A percentile compares a stretch with the other conserved stretches of the same genome.
Conservation (phyloP, 2,113 vertebrate species). For the Vidua chalybeata region DNA sequence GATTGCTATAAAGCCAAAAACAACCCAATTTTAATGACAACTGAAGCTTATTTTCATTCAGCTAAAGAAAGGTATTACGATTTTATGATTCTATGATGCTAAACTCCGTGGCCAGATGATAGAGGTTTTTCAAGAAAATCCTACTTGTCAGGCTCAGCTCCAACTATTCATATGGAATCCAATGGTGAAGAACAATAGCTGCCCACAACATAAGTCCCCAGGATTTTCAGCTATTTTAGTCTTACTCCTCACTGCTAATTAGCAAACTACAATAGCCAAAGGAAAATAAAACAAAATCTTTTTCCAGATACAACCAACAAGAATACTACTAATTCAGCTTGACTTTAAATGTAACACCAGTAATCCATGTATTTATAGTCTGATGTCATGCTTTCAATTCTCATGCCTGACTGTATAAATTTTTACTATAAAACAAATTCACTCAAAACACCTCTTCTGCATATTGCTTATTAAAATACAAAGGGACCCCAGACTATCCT, state of each 20-base stretch:
- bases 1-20: background rate
- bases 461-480: background rate
- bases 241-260: background rate
- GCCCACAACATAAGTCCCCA: accelerated
- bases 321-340: background rate
- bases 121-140: background rate
- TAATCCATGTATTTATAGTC: background rate
- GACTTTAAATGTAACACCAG: background rate
- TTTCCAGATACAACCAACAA: background rate
- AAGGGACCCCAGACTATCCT: background rate
- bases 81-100: background rate
- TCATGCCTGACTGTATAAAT: background rate
- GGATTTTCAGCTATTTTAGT: background rate
- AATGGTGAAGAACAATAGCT: background rate
- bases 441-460: background rate
- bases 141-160: background rate
- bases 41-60: background rate
- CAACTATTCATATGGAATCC: background rate
- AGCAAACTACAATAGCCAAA: background rate
- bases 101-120: background rate
- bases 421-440: background rate
- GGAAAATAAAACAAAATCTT: background rate
- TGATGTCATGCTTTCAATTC: background rate
- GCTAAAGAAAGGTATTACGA: background rate
- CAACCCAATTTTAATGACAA: background rate